These are phyloP conservation scores for Leptodactylus fallax DNA, from an alignment of 2,797 vertebrate species.

Conservation along the genomic window DNA sequence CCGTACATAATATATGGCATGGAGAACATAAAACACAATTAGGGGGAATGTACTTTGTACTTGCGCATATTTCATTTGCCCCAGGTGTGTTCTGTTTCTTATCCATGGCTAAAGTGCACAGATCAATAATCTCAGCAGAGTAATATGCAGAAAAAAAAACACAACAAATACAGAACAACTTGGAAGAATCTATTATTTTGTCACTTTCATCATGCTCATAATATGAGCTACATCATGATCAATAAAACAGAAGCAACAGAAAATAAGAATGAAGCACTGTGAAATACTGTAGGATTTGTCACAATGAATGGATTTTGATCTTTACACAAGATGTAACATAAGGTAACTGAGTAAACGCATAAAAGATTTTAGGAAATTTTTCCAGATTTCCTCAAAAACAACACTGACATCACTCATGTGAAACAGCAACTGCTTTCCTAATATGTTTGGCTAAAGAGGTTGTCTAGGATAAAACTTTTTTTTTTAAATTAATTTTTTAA, in stretches of 20 bases:
- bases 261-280: neutral
- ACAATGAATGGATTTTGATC: neutral
- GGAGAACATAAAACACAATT: conserved; percentile 23
- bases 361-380: neutral
- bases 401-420: neutral
- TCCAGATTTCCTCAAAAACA: neutral
- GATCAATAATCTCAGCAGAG: neutral
- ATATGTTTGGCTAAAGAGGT: too few relatives aligned
- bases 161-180: neutral
- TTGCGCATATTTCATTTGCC: conserved; percentile 1
- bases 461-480: too few relatives aligned
- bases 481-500: too few relatives aligned
- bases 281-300: neutral
- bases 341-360: neutral
- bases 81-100: conserved; percentile 10
- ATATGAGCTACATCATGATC: neutral
- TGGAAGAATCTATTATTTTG: conserved; percentile 8
- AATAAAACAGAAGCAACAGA: neutral
- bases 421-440: too few relatives aligned
- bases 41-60: neutral
- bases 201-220: neutral
- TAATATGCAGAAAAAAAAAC: neutral
- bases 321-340: neutral
- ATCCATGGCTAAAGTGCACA: neutral
- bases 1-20: conserved; percentile 9